Base-by-base conservation (phyloP, 2,113 vertebrate species). In the Polyodon spathula region DNA sequence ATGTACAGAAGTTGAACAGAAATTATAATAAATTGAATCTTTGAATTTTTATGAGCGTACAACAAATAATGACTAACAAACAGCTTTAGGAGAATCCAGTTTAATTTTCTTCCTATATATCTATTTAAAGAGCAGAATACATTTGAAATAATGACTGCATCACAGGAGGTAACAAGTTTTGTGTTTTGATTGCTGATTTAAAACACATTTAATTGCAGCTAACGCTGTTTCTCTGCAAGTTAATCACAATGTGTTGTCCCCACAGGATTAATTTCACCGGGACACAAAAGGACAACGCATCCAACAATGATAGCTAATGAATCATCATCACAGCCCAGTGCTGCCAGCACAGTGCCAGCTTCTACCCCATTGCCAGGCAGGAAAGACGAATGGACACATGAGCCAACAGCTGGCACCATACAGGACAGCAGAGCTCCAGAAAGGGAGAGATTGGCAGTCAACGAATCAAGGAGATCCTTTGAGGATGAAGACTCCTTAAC, bases 121-220 rank as follows among this genome's bases (percentile, higher is more conserved):
- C n/a, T n/a, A n/a, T n/a, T n/a, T n/a, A n/a, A n/a, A n/a, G 9
- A 60, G 48, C 58, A 52, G 56, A 54, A 63, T 65, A 11, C 54
- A 73, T 75, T 73, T 64, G 68, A 68, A 61, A 44, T 70, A 67
- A 70, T 71, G 60, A 65, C 59, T 50, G 54, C 52, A 54, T 50
- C 57, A 53, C 54, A 63, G 42, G 58, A 57, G 54, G 55, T 60
- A 67, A 53, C 65, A 58, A 53, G 42, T 27, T 64, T 63, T 8
- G 61, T 52, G 69, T 79, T 74, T 73, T 76, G 66, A 66, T 76
- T 71, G 64, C 69, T 69, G 67, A 77, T 82, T 81, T 58, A 56
- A 71, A 52, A 66, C 61, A 56, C 68, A 72, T 75, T 70, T 77
- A 76, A 75, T 79, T 61, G 67, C 76, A 73, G 63, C 56, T 54